Percentiles rank a stretch among this genome's conserved stretches.
These are phyloP conservation scores for Nestor notabilis DNA, from an alignment of 2,113 vertebrate genomes.

Conservation along the genomic window DNA sequence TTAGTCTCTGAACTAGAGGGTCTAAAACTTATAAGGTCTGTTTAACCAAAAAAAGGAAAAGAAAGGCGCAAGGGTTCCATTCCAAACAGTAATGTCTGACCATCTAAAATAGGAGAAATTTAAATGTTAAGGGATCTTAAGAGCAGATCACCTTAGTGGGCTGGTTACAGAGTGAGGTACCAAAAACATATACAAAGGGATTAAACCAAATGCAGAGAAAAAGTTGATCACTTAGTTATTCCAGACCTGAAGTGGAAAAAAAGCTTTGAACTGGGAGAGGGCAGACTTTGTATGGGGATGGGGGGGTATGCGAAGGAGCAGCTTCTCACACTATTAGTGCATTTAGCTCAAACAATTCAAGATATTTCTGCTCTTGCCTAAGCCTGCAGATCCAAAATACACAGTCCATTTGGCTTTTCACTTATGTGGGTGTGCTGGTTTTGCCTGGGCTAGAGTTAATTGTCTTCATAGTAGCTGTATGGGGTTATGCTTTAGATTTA, in stretches of 20 bases:
- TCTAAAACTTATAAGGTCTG: background rate
- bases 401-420: background rate
- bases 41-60: background rate
- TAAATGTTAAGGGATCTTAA: background rate
- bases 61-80: background rate
- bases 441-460: background rate
- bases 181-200: background rate
- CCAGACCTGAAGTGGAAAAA: background rate
- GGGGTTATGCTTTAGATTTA: background rate
- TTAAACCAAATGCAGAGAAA: background rate
- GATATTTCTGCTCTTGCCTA: background rate
- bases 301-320: background rate
- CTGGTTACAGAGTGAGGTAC: background rate
- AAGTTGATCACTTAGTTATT: background rate
- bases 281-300: background rate
- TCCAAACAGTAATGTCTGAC: background rate
- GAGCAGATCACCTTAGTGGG: background rate
- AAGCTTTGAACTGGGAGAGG: background rate
- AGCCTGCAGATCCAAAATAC: fast-evolving
- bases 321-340: background rate
- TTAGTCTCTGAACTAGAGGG: background rate
- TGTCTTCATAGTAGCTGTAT: background rate
- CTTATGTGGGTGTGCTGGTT: background rate
- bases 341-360: fast-evolving
- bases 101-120: background rate